These are phyloP conservation scores for Drosophila maculinotata DNA, from an alignment of 2,888 invertebrate species.

Conservation along the genomic window DNA sequence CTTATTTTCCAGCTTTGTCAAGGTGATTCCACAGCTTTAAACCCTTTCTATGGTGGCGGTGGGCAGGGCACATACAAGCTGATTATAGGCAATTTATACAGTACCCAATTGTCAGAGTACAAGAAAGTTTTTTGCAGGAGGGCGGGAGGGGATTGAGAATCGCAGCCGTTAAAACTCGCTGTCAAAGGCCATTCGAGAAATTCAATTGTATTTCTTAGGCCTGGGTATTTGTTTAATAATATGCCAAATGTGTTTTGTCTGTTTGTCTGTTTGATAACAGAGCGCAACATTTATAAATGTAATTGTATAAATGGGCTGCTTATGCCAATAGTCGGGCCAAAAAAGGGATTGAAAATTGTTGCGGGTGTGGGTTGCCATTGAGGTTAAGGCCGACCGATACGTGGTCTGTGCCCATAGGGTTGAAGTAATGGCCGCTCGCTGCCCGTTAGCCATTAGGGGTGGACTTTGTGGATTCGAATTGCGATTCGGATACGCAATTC, in stretches of 20 bases:
- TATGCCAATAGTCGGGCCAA: conserved; percentile 43
- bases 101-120: conserved; percentile 29
- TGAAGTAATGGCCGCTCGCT: conserved; percentile 64
- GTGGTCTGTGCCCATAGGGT: conserved; percentile 41
- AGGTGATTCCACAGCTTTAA: conserved; percentile 30
- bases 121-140: conserved; percentile 1
- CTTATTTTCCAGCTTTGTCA: conserved; percentile 5
- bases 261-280: conserved; percentile 56
- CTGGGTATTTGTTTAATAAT: conserved; percentile 57
- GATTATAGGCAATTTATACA: conserved; percentile 53
- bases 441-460: conserved; percentile 72
- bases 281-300: conserved; percentile 73
- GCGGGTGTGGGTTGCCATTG: conserved; percentile 26
- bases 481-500: conserved; percentile 38
- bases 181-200: conserved; percentile 50
- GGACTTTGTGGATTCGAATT: conserved; percentile 59
- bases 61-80: conserved; percentile 36
- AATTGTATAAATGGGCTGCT: conserved; percentile 75
- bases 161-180: conserved; percentile 33
- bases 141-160: background rate
- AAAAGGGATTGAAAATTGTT: conserved; percentile 17
- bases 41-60: conserved; percentile 1
- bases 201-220: conserved; percentile 44
- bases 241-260: conserved; percentile 40
- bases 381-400: conserved; percentile 40